Evolutionary conservation across 2,797 vertebrate species (phyloP).

Genomic region (Pelobates cultripes): DNA sequence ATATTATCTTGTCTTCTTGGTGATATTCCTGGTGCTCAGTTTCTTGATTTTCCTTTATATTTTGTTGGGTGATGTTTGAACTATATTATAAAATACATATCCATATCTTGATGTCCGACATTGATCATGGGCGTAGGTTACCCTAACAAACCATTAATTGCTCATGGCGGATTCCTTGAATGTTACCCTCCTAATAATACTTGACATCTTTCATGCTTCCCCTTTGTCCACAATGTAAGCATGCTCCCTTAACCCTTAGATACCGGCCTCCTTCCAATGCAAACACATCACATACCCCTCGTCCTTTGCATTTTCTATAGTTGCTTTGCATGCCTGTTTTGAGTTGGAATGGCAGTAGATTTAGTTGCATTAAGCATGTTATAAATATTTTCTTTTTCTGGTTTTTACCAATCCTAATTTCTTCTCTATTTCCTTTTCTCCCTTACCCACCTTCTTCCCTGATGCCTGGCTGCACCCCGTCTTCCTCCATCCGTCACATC

Average conservation of each 20-base stretch:
- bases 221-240: conserved; percentile 32
- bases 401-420: conserved; percentile 79
- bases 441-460: conserved; percentile 71
- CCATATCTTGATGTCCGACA: conserved; percentile 3
- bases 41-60: conserved; percentile 8
- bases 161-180: conserved; percentile 26
- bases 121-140: conserved; percentile 4
- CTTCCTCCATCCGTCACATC: conserved; percentile 66
- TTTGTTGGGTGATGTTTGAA: conserved; percentile 22
- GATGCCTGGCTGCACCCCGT: conserved; percentile 75
- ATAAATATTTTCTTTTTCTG: conserved; percentile 68
- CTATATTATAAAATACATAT: neutral
- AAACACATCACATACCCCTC: conserved; percentile 48
- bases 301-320: conserved; percentile 58
- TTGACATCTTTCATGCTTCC: conserved; percentile 1
- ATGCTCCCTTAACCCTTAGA: conserved; percentile 31
- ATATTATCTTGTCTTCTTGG: conserved; percentile 13
- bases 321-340: conserved; percentile 81
- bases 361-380: conserved; percentile 82
- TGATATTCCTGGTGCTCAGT: conserved; percentile 28
- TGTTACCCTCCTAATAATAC: conserved; percentile 21
- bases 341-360: conserved; percentile 77
- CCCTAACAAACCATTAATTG: conserved; percentile 15
- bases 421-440: conserved; percentile 84
- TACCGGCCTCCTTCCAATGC: conserved; percentile 56